Evolutionary conservation across 2,113 vertebrate species (phyloP), one percentile per base, ranked within the genome.

Genomic region (Tonatia bakeri): DNA sequence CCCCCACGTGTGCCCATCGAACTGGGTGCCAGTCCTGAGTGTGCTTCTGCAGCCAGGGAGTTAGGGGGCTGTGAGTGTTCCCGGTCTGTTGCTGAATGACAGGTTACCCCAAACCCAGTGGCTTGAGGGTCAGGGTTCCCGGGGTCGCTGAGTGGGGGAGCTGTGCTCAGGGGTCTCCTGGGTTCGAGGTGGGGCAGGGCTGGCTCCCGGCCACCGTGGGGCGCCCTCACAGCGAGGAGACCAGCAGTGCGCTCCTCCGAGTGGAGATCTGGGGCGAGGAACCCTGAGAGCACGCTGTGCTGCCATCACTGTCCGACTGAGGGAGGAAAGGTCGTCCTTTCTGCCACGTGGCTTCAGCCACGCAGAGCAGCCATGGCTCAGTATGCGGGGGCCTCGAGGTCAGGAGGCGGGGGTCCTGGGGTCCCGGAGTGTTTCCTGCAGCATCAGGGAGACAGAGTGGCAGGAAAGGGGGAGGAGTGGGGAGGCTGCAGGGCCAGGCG

Each of bases 41-140:
- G 0, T 15, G 17, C 20, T 10, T 19, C 33, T 7, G 22, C 31
- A 4, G 24, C 56, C 87, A 4, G 43, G 87, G 1, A 16, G 54
- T 28, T 3, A 6, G 56, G 31, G n/a, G 7, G 12, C 4, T 1
- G 26, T 5, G 45, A 2, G 2, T n/a, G 1, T 40, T 33, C 15
- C 17, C 31, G 1, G 10, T 1, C 24, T 38, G 26, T 9, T 54
- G 17, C 36, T 40, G 14, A 7, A 4, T 40, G 50, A 52, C n/a
- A 40, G 16, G 26, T 12, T 20, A 9, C 24, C 56, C 26, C 59
- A 31, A 12, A 59, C 67, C 3, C 9, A 10, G 36, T 2, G 67
- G 82, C 43, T 65, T 14, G 31, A 67, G 69, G 11, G 54, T 64
- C 28, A 24, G 84, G 50, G 7, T 8, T 69, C 82, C 13, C 1